These are phyloP conservation scores for Gonioctena quinquepunctata DNA, from an alignment of 1,140 invertebrate genomes.

Conservation along the genomic window DNA sequence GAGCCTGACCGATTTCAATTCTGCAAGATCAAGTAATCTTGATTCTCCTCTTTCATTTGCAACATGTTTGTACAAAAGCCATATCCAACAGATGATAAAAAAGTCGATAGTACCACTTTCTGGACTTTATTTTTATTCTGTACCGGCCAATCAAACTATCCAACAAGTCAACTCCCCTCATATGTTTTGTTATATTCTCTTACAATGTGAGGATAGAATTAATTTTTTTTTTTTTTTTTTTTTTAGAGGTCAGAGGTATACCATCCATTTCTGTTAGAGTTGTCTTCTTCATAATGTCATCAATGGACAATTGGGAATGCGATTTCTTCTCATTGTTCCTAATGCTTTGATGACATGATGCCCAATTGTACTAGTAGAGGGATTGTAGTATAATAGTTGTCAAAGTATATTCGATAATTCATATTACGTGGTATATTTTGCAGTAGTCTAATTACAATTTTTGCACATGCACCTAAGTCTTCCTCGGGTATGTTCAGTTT, in stretches of 20 bases:
- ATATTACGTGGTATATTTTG: neutral
- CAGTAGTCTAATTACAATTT: constrained; percentile 17
- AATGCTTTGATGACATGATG: too few relatives aligned
- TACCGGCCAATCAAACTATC: constrained; percentile 30
- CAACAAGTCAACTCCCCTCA: constrained; percentile 40
- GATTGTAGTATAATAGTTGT: constrained; percentile 27
- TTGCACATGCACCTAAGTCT: constrained; percentile 18
- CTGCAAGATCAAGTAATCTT: too few relatives aligned
- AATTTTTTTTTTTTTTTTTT: too few relatives aligned
- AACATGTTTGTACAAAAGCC: neutral
- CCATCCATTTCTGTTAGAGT: too few relatives aligned
- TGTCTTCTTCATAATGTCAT: too few relatives aligned
- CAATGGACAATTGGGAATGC: too few relatives aligned
- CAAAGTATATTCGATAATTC: constrained; percentile 18
- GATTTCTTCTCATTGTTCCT: constrained; percentile 49
- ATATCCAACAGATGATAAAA: constrained; percentile 34
- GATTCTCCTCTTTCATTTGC: too few relatives aligned
- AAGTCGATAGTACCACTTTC: constrained; percentile 41
- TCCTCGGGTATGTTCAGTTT: too few relatives aligned
- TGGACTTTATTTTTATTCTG: constrained; percentile 30
- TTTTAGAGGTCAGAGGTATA: too few relatives aligned
- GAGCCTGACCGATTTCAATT: too few relatives aligned
- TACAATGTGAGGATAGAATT: constrained; percentile 34
- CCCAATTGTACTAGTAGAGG: too few relatives aligned
- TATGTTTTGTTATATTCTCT: constrained; percentile 46